Evolutionary conservation across 2,888 invertebrate species (phyloP), one percentile per base, ranked within the genome.

Genomic region (Phasia obesa): DNA sequence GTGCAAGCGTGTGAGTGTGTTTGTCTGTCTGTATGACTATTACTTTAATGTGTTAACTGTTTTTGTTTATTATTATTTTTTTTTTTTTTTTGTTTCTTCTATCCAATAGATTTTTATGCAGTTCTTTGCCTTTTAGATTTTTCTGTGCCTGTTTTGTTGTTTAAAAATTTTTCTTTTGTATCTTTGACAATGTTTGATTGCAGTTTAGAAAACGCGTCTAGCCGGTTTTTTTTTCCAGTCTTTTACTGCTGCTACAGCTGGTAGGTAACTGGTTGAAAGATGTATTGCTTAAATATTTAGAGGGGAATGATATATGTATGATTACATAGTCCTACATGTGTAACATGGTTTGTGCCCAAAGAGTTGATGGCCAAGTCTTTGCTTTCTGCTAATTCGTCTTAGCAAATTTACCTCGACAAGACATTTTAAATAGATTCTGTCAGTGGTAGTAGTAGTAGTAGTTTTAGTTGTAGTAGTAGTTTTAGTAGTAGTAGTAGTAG

Each of bases 181-280:
- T 17, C 59, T 74, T 67, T 80, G 71, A 65, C 71, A 78, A 65
- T 64, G 78, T 44, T 71, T 71, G 62, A 82, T 77, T 73, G 81
- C 67, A 77, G 77, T 82, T 82, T 82, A 77, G 81, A 77, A 82
- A 82, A 82, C 81, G 81, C 81, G 81, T 82, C 81, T 82, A 74
- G 81, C 81, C 77, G 81, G 81, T 82, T 80, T 62, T 70, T 60
- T 53, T 27, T 35, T 35, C 27, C 38, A 21, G n/a, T 17, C 3
- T n/a, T 17, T 23, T 5, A 25, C 19, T 42, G n/a, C 35, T 60
- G 31, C 44, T 42, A 1, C 4, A 21, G 42, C 17, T 35, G 11
- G 11, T 38, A 60, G 21, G 7, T 51, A 67, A 75, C 69, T 69
- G 69, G 60, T 69, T 55, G n/a, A 31, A 55, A 62, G 2, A 47